Evolutionary conservation across 2,113 vertebrate species (phyloP).

Genomic region (Cochlearius cochlearius): DNA sequence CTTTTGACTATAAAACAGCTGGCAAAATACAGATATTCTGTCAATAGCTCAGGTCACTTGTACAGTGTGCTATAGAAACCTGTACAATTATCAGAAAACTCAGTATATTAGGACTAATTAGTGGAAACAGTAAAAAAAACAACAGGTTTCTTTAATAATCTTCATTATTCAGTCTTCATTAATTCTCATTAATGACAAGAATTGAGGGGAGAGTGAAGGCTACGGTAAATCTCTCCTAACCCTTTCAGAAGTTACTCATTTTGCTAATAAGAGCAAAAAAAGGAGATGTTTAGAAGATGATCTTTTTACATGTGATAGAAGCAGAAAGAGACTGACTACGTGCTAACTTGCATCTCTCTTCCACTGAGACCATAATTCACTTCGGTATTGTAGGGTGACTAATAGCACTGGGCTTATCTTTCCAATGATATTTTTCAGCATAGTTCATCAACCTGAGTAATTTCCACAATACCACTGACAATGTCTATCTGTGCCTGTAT

Average conservation of each 20-base stretch:
- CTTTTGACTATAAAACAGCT: constrained; percentile 20
- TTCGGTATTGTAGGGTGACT: not conserved
- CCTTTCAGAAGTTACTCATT: not conserved
- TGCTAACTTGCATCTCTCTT: not conserved
- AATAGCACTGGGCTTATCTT: not conserved
- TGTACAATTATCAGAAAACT: not conserved
- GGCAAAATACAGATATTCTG: not conserved
- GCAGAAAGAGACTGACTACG: not conserved
- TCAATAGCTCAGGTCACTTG: not conserved
- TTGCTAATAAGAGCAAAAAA: not conserved
- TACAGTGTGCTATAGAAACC: not conserved
- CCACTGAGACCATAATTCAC: not conserved
- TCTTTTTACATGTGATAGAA: not conserved
- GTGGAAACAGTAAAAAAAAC: not conserved
- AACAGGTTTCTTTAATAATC: not conserved
- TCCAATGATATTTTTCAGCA: not conserved
- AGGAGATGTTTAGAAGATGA: not conserved
- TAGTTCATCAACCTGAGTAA: not conserved
- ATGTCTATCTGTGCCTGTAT: not conserved
- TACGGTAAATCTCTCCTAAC: not conserved
- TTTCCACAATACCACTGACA: not conserved
- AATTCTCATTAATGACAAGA: not conserved
- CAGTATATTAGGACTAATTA: not conserved
- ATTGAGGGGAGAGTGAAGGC: not conserved
- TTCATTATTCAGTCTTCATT: not conserved